Evolutionary conservation across 2,113 vertebrate genomes (phyloP).

Genomic region (Pica pica): DNA sequence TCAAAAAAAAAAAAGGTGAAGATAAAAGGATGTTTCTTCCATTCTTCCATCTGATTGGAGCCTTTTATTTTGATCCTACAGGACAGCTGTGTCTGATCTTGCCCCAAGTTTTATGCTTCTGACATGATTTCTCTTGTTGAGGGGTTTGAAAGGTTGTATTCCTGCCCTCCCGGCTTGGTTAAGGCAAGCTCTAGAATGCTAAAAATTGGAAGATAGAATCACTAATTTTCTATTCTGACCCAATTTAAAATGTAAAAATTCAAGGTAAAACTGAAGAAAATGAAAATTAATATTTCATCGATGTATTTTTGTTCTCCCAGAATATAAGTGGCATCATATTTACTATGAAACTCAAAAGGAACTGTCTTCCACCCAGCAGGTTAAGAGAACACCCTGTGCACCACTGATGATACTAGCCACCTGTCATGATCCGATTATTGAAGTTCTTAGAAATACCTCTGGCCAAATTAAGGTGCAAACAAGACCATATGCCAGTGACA

Average conservation of each 20-base stretch:
- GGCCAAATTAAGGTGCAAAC: no score
- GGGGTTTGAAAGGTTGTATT: background rate
- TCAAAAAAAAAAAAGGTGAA: background rate
- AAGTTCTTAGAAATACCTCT: no score
- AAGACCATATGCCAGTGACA: no score
- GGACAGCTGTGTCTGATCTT: background rate
- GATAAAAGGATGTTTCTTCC: background rate
- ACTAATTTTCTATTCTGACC: background rate
- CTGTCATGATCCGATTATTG: no score
- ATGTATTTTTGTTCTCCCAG: background rate
- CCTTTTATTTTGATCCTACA: background rate
- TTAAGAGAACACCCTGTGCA: background rate
- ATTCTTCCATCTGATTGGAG: background rate
- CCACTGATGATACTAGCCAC: background rate
- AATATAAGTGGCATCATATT: background rate
- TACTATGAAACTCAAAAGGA: background rate
- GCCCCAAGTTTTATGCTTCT: background rate
- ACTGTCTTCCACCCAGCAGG: background rate
- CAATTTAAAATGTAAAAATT: background rate
- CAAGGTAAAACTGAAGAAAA: background rate
- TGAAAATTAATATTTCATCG: background rate
- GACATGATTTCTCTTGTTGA: background rate
- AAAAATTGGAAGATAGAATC: background rate
- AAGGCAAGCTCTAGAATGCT: background rate
- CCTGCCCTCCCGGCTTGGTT: background rate